phyloP scores from a whole-genome alignment of 1,140 invertebrate genomes.

The Phortica variegata region DNA sequence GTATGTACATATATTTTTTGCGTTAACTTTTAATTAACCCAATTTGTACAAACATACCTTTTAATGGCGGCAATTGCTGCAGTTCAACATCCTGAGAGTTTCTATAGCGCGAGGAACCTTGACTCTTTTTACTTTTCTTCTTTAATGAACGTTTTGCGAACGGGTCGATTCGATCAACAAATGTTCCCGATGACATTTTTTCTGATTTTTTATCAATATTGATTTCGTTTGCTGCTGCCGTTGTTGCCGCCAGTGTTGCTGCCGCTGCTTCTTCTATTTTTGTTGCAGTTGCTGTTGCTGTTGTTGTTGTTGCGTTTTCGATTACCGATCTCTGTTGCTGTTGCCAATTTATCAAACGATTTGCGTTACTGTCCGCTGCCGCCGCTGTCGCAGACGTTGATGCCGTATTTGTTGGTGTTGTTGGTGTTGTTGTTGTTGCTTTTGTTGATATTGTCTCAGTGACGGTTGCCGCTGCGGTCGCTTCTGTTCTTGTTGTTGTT shows the following conservation, averaged over 20 bases:
- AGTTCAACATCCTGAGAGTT: constrained; percentile 88
- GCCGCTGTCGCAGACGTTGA: not conserved
- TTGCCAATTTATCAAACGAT: constrained; percentile 37
- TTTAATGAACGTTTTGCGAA: constrained; percentile 89
- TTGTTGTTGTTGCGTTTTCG: constrained; percentile 13
- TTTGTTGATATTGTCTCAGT: constrained; percentile 1
- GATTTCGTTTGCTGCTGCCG: constrained; percentile 7
- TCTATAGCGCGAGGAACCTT: constrained; percentile 86
- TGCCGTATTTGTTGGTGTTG: no score
- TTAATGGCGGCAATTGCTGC: constrained; percentile 80
- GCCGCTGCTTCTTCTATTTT: not conserved
- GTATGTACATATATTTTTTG: no score
- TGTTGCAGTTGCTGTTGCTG: no score
- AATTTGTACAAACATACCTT: no score
- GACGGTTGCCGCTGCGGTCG: constrained; percentile 22
- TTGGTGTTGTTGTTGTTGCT: no score
- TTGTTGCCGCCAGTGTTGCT: not conserved
- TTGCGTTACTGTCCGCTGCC: constrained; percentile 14
- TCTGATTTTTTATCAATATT: constrained; percentile 52
- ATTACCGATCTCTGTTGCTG: constrained; percentile 50
- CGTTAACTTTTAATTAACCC: no score
- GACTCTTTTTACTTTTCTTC: constrained; percentile 90
- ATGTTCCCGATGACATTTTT: constrained; percentile 78
- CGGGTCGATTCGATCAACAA: constrained; percentile 93
- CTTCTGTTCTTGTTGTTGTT: constrained; percentile 30